phyloP scores from a whole-genome alignment of 1,140 invertebrate species.

The Drosophila pseudoobscura region DNA sequence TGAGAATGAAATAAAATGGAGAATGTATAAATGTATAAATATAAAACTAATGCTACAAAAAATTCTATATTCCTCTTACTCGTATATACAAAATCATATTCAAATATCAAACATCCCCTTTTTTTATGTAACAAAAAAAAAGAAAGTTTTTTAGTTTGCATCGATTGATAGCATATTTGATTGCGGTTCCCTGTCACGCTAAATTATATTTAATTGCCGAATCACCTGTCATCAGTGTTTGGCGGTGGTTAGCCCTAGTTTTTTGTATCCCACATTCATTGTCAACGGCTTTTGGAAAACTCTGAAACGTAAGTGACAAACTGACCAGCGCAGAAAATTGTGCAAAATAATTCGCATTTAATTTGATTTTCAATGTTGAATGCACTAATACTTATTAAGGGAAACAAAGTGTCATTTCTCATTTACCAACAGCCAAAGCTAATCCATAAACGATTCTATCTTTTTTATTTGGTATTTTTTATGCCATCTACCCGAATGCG shows the following conservation, averaged over 20 bases:
- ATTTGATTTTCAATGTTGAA: slow-evolving; percentile 40
- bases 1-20: too few species aligned
- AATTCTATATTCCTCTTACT: too few species aligned
- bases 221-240: slow-evolving; percentile 25
- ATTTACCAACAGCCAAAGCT: slow-evolving; percentile 31
- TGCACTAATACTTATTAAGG: slow-evolving; percentile 26
- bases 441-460: slow-evolving; percentile 18
- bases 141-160: neutral
- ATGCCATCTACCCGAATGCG: slow-evolving; percentile 19
- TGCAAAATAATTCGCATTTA: slow-evolving; percentile 23
- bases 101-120: neutral
- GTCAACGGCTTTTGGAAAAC: neutral
- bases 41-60: too few species aligned
- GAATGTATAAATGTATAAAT: too few species aligned
- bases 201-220: slow-evolving; percentile 18
- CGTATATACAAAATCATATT: neutral
- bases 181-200: slow-evolving; percentile 6
- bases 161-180: slow-evolving; percentile 2
- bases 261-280: neutral
- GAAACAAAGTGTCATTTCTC: slow-evolving; percentile 33
- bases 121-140: too few species aligned
- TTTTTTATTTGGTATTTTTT: slow-evolving; percentile 22
- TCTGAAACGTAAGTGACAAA: slow-evolving; percentile 1
- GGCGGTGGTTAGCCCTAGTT: neutral
- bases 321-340: slow-evolving; percentile 1